Conservation (phyloP, 2,797 vertebrate genomes). For the Heterohyrax brucei region DNA sequence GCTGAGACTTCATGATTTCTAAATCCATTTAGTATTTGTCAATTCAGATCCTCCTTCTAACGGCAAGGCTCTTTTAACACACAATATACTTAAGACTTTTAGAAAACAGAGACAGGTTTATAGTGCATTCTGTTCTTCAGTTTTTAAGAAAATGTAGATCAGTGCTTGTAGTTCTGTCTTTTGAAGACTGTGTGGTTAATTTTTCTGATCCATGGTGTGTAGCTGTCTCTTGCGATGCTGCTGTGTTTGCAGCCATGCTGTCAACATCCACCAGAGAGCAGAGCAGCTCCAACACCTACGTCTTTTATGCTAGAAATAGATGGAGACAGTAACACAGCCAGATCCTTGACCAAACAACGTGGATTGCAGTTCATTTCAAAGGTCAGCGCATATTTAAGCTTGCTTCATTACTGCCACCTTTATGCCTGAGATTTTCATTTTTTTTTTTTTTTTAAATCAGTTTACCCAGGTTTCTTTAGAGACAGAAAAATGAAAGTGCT, state of each 20-base stretch:
- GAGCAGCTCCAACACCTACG: conserved; percentile 93
- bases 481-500: conserved; percentile 95
- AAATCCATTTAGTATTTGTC: conserved; percentile 66
- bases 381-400: conserved; percentile 96
- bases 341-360: conserved; percentile 93
- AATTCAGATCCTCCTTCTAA: not conserved
- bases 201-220: conserved; percentile 87
- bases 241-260: conserved; percentile 92
- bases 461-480: conserved; percentile 92
- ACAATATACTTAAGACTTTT: conserved; percentile 45
- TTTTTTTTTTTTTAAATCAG: conserved; percentile 90
- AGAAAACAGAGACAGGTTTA: conserved; percentile 71
- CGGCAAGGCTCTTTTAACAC: conserved; percentile 18
- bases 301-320: conserved; percentile 93
- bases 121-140: conserved; percentile 73
- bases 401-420: conserved; percentile 94
- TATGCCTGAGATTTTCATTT: conserved; percentile 93
- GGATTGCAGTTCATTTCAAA: conserved; percentile 95
- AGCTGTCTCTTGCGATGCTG: conserved; percentile 86
- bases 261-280: conserved; percentile 96
- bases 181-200: conserved; percentile 85
- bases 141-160: conserved; percentile 64
- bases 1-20: conserved; percentile 62
- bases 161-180: conserved; percentile 76
- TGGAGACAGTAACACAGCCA: conserved; percentile 92